Base-by-base conservation (phyloP, 2,113 vertebrate genomes). In the Odontesthes bonariensis region DNA sequence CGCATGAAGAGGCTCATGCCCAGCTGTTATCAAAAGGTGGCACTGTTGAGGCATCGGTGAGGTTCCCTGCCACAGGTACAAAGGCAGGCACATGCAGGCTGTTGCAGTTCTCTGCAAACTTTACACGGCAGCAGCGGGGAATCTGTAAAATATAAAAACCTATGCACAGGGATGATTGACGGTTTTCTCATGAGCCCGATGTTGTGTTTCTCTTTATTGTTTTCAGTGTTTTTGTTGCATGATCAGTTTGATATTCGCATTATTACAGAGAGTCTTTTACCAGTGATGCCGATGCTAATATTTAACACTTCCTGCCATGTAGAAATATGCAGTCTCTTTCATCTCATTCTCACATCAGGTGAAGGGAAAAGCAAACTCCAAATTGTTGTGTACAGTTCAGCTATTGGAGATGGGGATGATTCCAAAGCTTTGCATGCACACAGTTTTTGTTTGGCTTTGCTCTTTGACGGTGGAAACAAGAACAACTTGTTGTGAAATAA, bases 1-100 rank as follows among this genome's bases (percentile, higher is more conserved):
- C 63, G 49, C 67, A 35, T 59, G n/a, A 72, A 7, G 33, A 47
- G 52, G 23, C 57, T 74, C 32, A 35, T 40, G 35, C 10, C 5
- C 35, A 9, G 4, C 40, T 66, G 23, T 49, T 61, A 70, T 77
- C 94, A 89, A 84, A 73, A 92, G 93, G 88, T 92, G 93, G 94
- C 86, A 91, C 85, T 91, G 89, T 94, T 94, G 91, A 90, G 91
- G 78, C 88, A 82, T 81, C 73, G 8, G 66, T 82, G 23, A 66
- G 67, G 53, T 73, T 65, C 55, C n/a, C 11, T 35, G 75, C 81
- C 71, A 49, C 46, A 63, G 65, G 47, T 61, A 47, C 58, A 62
- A 55, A 62, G 51, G 46, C 62, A 71, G 56, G 55, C 57, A 56
- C 44, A 57, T 79, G 33, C 47, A 22, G 75, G 53, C n/a, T 60